Evolutionary conservation across 1,140 invertebrate genomes (phyloP), one percentile per base, ranked within the genome.

Genomic region (Brachionus asplanchnoidis): DNA sequence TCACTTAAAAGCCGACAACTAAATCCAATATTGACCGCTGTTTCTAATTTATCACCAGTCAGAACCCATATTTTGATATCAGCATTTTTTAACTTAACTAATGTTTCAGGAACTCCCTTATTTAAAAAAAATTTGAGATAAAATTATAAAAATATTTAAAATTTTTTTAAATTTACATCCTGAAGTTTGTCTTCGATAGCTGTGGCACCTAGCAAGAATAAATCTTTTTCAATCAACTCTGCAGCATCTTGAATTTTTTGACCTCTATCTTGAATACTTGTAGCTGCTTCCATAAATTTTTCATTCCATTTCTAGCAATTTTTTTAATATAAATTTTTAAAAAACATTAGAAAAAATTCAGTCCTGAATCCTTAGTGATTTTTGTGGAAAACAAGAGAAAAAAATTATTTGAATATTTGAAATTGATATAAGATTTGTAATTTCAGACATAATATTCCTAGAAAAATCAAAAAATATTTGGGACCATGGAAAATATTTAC

Each of bases 31-130:
- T 99, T 99, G 84, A 99, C 98, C 68, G 97, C 97, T 36, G 97
- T 99, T 91, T 99, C 97, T 91, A 98, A 95, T 90, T 99, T 99
- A 90, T 99, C 97, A 20, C 97, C 97, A 6, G 97, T 99, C 85
- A 99, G 91, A 40, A 99, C 94, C 97, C 97, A 99, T 75, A 99
- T 93, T 88, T 87, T 87, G 20, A 98, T 97, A 87, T 95, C 94
- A 32, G 96, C 96, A 65, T 85, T 79, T 85, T 50, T 77, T 66
- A 80, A 28, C 9, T 53, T 56, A 14, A 17, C 44, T 14, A 75
- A 56, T 28, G 28, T 32, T 83, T 86, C 44, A 14, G 82, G 23
- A 32, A 40, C 89, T 87, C 91, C 42, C 73, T 77, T 14, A 44
- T 0, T 17, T 23, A 12, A 14, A 14, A 12, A 56, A 84, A 42